Evolutionary conservation across 2,888 invertebrate genomes (phyloP), one percentile per base, ranked within the genome.

Genomic region (Clitarchus hookeri): DNA sequence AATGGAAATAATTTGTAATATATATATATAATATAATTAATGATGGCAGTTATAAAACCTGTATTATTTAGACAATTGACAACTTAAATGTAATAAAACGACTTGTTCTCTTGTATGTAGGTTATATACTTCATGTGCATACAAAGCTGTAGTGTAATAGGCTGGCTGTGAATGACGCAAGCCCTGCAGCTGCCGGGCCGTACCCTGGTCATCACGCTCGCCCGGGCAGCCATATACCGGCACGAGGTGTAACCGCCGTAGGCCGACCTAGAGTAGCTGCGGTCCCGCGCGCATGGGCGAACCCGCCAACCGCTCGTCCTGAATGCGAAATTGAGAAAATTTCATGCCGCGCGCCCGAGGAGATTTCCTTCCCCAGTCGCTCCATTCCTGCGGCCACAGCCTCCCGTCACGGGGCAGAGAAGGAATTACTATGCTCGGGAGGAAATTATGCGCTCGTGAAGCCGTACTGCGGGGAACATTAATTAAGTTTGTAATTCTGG

Each of bases 321-420:
- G 65, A 65, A 23, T 65, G 65, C 65, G 65, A 65, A 65, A 65
- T 65, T 65, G 65, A 65, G 65, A 65, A 65, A 36, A 65, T 65
- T 65, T 65, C 65, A 65, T 8, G 8, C 65, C 16, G 16, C 65
- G 65, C 11, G 16, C 48, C 65, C 65, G 65, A n/a, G 23, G 65
- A 65, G 65, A n/a, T 65, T 65, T n/a, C 65, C 65, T 23, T 8
- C 13, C 65, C 23, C 23, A 6, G 0, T 23, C 65, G 65, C 23
- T 0, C 13, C 23, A 65, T n/a, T 65, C 65, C 65, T 65, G 65
- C 65, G 65, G 36, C n/a, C 23, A 19, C 65, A 2, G 53, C n/a
- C 23, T 65, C 23, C 8, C 19, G n/a, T 65, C 65, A n/a, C 65
- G 65, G 23, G n/a, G 65, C 19, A 19, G 16, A 65, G 65, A 65